phyloP scores from a whole-genome alignment of 2,888 invertebrate genomes.

The Lasioglossum zephyrum region DNA sequence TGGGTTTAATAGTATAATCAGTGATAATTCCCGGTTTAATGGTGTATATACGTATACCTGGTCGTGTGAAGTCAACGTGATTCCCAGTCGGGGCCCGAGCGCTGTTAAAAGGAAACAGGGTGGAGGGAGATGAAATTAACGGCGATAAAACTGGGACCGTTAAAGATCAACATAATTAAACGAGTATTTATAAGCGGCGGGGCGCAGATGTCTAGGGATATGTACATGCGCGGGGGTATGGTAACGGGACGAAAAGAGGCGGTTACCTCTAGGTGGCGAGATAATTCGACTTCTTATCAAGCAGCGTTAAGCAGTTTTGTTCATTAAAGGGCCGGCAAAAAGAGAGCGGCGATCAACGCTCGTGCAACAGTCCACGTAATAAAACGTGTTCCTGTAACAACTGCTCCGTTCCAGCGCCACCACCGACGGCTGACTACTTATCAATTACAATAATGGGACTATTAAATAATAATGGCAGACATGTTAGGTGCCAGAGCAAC shows the following conservation, averaged over 20 bases:
- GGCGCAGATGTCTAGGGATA: constrained; percentile 20
- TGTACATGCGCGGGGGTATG: not conserved
- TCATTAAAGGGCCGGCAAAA: constrained; percentile 64
- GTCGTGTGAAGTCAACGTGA: constrained; percentile 42
- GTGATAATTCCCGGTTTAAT: constrained; percentile 51
- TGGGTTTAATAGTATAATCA: constrained; percentile 52
- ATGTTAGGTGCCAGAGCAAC: constrained; percentile 61
- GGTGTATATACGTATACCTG: constrained; percentile 9
- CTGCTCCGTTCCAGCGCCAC: constrained; percentile 38
- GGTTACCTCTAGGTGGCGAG: constrained; percentile 49
- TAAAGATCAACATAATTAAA: constrained; percentile 64
- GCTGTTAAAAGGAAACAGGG: constrained; percentile 12
- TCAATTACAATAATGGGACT: constrained; percentile 74
- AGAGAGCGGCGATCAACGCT: constrained; percentile 40
- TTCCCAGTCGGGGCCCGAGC: not conserved
- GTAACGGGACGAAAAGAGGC: constrained; percentile 17
- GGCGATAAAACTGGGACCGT: constrained; percentile 54
- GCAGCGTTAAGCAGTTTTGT: constrained; percentile 67
- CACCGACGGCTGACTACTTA: constrained; percentile 62
- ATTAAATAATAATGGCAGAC: constrained; percentile 72
- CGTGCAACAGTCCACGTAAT: constrained; percentile 62
- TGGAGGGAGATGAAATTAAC: constrained; percentile 5
- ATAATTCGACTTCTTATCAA: constrained; percentile 72
- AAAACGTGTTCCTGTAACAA: constrained; percentile 66
- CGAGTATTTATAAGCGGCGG: constrained; percentile 51